A percentile compares a stretch with the other conserved stretches of the same genome.
Conservation (phyloP, 2,113 vertebrate genomes). For the Talpa occidentalis region DNA sequence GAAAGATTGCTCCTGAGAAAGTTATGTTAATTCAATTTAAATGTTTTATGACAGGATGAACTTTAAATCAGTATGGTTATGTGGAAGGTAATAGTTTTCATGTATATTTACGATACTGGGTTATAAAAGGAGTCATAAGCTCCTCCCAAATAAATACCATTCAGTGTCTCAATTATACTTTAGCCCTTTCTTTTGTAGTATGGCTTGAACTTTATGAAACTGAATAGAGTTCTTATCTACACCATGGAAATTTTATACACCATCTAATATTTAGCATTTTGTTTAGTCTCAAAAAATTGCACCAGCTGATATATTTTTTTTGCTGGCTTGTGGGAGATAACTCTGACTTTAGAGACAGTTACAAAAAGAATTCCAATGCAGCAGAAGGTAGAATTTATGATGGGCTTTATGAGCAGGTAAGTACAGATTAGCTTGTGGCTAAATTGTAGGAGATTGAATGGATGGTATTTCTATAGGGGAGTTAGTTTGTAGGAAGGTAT, state of each 20-base stretch:
- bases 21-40: neutral
- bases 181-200: neutral
- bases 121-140: neutral
- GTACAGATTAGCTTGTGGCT: constrained; percentile 1
- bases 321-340: neutral
- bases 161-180: neutral
- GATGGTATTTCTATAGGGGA: neutral
- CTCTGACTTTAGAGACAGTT: neutral
- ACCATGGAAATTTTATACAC: neutral
- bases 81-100: neutral
- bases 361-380: neutral
- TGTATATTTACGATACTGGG: neutral
- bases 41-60: neutral
- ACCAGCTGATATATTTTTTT: neutral
- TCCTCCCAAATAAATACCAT: neutral
- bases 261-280: neutral
- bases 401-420: neutral
- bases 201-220: neutral
- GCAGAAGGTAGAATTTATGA: neutral
- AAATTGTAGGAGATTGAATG: neutral
- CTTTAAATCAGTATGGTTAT: neutral
- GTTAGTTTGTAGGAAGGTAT: neutral
- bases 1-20: constrained; percentile 27
- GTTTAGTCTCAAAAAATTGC: neutral
- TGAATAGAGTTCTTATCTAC: neutral